Percentiles rank a stretch among this genome's conserved stretches.
phyloP scores from a whole-genome alignment of 2,113 vertebrate species.

The Muscicapa adusta region DNA sequence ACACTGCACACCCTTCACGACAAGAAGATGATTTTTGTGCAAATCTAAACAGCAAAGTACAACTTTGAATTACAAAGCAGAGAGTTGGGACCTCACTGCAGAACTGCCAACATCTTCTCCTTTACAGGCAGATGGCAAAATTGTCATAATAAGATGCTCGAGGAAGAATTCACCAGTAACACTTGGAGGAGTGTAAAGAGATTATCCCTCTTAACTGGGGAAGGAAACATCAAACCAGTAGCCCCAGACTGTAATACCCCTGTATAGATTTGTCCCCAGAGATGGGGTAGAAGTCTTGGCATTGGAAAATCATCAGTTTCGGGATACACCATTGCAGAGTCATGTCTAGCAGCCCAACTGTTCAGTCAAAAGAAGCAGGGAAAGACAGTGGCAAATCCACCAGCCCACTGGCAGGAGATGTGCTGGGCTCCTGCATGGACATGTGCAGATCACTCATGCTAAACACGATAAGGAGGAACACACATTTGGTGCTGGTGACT shows the following conservation, averaged over 20 bases:
- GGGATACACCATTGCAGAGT: background rate
- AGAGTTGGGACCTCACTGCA: background rate
- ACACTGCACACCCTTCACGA: background rate
- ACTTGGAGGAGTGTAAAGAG: background rate
- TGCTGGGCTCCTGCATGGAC: background rate
- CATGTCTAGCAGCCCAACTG: background rate
- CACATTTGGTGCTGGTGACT: background rate
- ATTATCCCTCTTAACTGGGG: background rate
- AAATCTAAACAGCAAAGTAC: background rate
- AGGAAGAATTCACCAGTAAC: background rate
- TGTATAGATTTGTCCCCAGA: background rate
- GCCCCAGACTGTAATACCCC: background rate
- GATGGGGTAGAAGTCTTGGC: background rate
- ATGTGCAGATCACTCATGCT: background rate
- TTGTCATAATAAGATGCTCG: background rate
- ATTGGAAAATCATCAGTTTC: background rate
- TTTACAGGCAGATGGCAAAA: slow-evolving; percentile 37
- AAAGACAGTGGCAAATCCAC: background rate
- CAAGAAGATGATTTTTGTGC: background rate
- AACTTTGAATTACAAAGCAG: background rate
- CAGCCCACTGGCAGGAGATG: background rate
- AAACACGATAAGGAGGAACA: background rate
- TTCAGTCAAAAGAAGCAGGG: background rate
- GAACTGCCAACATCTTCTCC: background rate
- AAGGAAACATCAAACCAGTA: background rate